Base-by-base conservation (phyloP, 2,797 vertebrate genomes). In the Pachyuromys duprasi region DNA sequence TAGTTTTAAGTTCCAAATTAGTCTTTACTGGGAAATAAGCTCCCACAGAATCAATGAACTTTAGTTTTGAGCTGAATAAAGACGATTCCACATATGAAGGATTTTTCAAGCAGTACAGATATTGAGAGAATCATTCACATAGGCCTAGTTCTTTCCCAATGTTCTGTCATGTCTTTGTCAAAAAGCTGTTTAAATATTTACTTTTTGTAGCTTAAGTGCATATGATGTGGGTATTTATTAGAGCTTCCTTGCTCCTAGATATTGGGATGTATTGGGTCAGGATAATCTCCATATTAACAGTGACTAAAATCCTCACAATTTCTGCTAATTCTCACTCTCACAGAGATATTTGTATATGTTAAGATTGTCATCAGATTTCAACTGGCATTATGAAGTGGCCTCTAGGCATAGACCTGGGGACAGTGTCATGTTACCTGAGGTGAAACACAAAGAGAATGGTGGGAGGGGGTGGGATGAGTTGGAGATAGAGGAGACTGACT, bases 41-140 rank as follows among this genome's bases (percentile, higher is more conserved):
- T 76, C 42, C 26, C 20, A 63, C 33, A 33, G 8, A 67, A 74
- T 84, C 72, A 86, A 49, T 28, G 0, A 53, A 89, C 24, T 49
- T 60, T 20, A 88, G 62, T 67, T 86, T 72, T 92, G 18, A 95
- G 8, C 7, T 76, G 26, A 91, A 78, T 74, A 75, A 91, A 1
- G 8, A 90, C 76, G 80, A 84, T 72, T 81, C 15, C 70, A 49
- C 90, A 65, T 60, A 74, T 72, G 55, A 1, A 36, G 2, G 60
- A 84, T n/a, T 72, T 72, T 42, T 90, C 93, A 96, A 86, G 57
- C 65, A 94, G 45, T 70, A 62, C 42, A 91, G 60, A 89, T 76
- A 74, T 45, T 87, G n/a, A 13, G 69, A 89, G 87, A 13, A 76
- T 55, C 12, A 65, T 72, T 83, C 45, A 60, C 60, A 70, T 36